phyloP scores from a whole-genome alignment of 2,888 invertebrate genomes.

The Tiliacea aurago region DNA sequence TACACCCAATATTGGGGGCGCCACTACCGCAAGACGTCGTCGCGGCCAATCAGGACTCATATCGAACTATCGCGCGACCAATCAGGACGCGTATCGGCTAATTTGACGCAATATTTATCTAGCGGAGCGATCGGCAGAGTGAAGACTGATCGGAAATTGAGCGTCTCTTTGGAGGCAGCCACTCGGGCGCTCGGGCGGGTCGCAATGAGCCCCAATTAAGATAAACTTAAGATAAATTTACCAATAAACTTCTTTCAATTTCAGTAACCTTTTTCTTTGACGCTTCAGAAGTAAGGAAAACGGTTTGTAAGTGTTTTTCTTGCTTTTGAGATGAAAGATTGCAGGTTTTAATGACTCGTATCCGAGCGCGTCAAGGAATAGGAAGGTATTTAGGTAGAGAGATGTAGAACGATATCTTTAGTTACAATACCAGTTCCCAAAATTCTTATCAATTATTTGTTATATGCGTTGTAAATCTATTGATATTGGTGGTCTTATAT shows the following conservation, averaged over 20 bases:
- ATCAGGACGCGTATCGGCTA: conserved; percentile 51
- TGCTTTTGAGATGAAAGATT: conserved; percentile 9
- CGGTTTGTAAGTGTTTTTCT: conserved; percentile 10
- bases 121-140: conserved; percentile 28
- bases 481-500: neutral
- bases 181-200: neutral
- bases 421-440: neutral
- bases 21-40: conserved; percentile 14
- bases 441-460: neutral
- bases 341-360: neutral
- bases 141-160: conserved; percentile 61
- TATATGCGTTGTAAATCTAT: neutral
- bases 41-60: conserved; percentile 42
- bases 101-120: conserved; percentile 67
- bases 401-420: neutral
- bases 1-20: conserved; percentile 19
- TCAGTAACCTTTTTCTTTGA: conserved; percentile 37
- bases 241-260: conserved; percentile 47
- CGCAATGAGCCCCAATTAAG: conserved; percentile 38
- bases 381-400: neutral
- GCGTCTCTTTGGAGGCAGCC: conserved; percentile 35
- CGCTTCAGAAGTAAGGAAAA: conserved; percentile 6
- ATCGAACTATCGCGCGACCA: conserved; percentile 28
- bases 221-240: conserved; percentile 42
- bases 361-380: neutral